These are phyloP conservation scores for Tachysurus vachellii DNA, from an alignment of 2,113 vertebrate species.

Conservation along the genomic window DNA sequence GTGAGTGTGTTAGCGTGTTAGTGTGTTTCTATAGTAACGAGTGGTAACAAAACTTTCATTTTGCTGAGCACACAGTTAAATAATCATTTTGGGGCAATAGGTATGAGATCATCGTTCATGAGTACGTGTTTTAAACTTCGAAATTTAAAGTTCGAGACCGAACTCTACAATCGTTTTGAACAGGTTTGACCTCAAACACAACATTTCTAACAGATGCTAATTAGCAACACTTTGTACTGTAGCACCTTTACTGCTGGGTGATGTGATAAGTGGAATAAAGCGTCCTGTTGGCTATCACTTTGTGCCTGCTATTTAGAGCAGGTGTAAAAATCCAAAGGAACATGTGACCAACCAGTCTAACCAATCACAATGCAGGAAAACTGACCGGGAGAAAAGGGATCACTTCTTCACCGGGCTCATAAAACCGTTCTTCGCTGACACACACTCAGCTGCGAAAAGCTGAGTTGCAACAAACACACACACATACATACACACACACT, in stretches of 20 bases:
- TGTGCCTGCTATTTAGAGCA: not conserved
- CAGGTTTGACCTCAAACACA: not conserved
- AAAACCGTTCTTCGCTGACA: slow-evolving; percentile 23
- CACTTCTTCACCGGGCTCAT: not conserved
- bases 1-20: not conserved
- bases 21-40: not conserved
- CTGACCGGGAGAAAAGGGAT: no score
- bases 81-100: not conserved
- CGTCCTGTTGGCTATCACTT: not conserved
- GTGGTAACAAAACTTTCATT: not conserved
- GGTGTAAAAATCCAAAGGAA: not conserved
- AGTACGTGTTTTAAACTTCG: not conserved
- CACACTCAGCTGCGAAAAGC: slow-evolving; percentile 11
- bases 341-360: no score
- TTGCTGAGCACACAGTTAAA: slow-evolving; percentile 9
- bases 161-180: not conserved
- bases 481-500: slow-evolving; percentile 14
- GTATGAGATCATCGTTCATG: not conserved
- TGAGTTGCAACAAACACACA: not conserved
- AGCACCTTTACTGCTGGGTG: not conserved
- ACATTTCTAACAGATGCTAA: not conserved
- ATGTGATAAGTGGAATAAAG: not conserved
- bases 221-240: not conserved
- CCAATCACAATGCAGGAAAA: not conserved
- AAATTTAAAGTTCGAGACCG: not conserved